Base-by-base conservation (phyloP, 2,113 vertebrate species). In the Ophthalmolycus amberensis region DNA sequence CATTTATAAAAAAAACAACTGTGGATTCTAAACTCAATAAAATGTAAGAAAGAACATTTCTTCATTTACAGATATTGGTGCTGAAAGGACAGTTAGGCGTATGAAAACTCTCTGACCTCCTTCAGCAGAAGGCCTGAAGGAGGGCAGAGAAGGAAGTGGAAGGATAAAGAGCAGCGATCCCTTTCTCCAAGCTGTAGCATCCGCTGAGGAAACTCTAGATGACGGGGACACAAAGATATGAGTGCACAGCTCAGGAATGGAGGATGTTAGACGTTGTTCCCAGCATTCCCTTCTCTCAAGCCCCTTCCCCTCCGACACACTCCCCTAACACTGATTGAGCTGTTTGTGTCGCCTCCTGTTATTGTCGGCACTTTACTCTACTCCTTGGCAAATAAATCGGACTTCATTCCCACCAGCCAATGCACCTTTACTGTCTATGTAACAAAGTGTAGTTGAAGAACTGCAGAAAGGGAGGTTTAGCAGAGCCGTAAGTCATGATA, bases 191-290 rank as follows among this genome's bases (percentile, higher is more conserved):
- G 84, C 83, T 34, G 75, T 2, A 76, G 87, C 90, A 91, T 94
- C 93, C 91, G 89, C 89, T 80, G 87, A 91, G 93, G 94, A 94
- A 95, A 94, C 88, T 91, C 89, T 86, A 92, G 90, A 93, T 92
- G 91, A 91, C 87, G 89, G 68, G 86, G 77, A 83, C 89, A 84
- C 88, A 89, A 79, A 94, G 95, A 95, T 93, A 92, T 95, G 94
- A 95, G 86, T 80, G 2, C 93, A 94, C 38, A 54, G 83, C 94
- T 95, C 92, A 91, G 94, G 94, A 95, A 95, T 95, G 93, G 90
- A 95, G 95, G 95, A 96, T 94, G 95, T 95, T 84, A 94, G 94
- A 96, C 92, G 92, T 90, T 62, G 87, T 92, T 94, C 92, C 91
- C 90, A 79, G 82, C 75, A 88, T 81, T 89, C 85, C 90, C 84